Evolutionary conservation across 2,888 invertebrate species (phyloP).

Genomic region (Trachelus troglodyta): DNA sequence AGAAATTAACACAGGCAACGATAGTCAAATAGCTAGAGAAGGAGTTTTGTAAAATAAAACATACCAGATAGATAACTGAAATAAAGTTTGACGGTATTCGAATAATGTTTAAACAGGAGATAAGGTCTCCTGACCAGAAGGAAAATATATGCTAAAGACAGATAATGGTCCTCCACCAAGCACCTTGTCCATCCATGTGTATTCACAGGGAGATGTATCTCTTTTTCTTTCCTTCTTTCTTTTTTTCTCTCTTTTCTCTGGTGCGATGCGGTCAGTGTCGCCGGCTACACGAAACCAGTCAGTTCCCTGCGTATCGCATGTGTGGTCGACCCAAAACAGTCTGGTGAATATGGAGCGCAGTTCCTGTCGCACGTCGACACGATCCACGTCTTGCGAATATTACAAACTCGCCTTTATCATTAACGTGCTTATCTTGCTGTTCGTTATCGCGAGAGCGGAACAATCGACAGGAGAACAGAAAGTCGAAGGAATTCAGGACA

Average conservation of each 20-base stretch:
- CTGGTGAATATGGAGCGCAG: neutral
- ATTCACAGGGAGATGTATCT: constrained; percentile 30
- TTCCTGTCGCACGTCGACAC: neutral
- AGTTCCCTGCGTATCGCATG: constrained; percentile 18
- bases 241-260: constrained; percentile 36
- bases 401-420: neutral
- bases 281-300: constrained; percentile 35
- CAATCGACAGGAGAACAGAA: neutral
- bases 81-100: constrained; percentile 34
- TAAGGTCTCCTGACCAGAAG: constrained; percentile 47
- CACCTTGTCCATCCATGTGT: constrained; percentile 5
- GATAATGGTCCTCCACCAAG: constrained; percentile 25
- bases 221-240: constrained; percentile 41
- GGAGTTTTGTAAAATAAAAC: neutral
- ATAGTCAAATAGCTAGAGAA: neutral
- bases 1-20: neutral
- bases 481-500: neutral
- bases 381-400: neutral
- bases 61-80: neutral
- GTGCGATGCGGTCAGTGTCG: constrained; percentile 40
- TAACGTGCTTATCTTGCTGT: neutral
- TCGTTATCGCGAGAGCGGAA: neutral
- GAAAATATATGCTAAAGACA: constrained; percentile 29
- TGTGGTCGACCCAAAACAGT: constrained; percentile 3
- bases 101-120: constrained; percentile 52